phyloP scores from a whole-genome alignment of 1,140 invertebrate genomes.

The Goniozus legneri region DNA sequence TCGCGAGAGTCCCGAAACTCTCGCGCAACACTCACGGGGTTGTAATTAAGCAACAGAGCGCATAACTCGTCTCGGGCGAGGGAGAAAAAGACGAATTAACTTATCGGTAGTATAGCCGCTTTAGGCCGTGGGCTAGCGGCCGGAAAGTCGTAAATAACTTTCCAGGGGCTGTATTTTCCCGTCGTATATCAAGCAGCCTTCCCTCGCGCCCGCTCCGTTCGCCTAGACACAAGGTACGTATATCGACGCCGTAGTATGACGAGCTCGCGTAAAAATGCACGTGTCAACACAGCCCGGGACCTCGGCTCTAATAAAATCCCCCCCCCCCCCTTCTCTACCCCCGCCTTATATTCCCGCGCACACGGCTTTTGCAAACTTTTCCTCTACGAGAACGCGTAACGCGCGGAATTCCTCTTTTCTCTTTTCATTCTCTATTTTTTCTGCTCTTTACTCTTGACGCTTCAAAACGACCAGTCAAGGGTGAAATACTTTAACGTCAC shows the following conservation, averaged over 20 bases:
- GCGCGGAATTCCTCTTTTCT: too few relatives aligned
- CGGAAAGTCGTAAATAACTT: constrained; percentile 33
- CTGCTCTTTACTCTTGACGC: too few relatives aligned
- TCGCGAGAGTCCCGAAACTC: background rate
- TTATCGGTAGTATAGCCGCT: constrained; percentile 25
- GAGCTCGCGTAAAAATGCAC: constrained; percentile 12
- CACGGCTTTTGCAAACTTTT: background rate
- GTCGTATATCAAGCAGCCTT: constrained; percentile 27
- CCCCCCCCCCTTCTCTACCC: background rate
- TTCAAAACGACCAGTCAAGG: too few relatives aligned
- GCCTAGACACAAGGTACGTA: too few relatives aligned
- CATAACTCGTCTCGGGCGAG: constrained; percentile 9
- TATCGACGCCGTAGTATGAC: too few relatives aligned
- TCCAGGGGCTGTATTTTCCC: constrained; percentile 29
- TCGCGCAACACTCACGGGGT: constrained; percentile 3
- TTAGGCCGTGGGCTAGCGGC: background rate
- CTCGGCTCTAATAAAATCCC: background rate
- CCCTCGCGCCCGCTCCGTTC: too few relatives aligned
- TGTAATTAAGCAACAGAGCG: constrained; percentile 25
- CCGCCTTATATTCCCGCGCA: background rate
- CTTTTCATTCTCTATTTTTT: too few relatives aligned
- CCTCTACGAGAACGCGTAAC: too few relatives aligned
- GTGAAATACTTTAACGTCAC: background rate
- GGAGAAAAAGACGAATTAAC: constrained; percentile 31
- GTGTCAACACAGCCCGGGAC: constrained; percentile 9